Conservation (phyloP, 1,140 invertebrate genomes). For the Paramacrobiotus metropolitanus region DNA sequence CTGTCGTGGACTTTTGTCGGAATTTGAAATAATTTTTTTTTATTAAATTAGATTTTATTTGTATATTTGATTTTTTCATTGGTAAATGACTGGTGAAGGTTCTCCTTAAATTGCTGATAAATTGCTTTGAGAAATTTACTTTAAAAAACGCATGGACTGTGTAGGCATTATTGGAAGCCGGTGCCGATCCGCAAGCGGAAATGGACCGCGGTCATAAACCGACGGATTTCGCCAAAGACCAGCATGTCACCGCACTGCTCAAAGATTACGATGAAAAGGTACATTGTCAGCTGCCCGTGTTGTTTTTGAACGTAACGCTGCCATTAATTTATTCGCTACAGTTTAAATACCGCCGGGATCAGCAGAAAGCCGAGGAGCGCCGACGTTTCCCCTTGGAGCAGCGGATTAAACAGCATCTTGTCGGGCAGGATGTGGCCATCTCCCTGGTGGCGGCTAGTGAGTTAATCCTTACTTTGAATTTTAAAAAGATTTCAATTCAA, state of each 20-base stretch:
- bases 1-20: too few relatives aligned
- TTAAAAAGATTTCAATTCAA: too few relatives aligned
- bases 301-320: background rate
- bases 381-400: constrained; percentile 66
- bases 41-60: too few relatives aligned
- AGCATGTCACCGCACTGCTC: constrained; percentile 30
- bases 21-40: too few relatives aligned
- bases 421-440: constrained; percentile 70
- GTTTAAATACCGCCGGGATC: constrained; percentile 27
- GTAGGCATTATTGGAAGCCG: constrained; percentile 13
- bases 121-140: too few relatives aligned
- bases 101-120: too few relatives aligned
- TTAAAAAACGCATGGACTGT: too few relatives aligned
- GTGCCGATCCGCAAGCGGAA: constrained; percentile 30
- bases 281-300: constrained; percentile 9
- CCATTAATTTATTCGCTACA: constrained; percentile 15
- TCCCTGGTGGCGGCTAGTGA: constrained; percentile 38
- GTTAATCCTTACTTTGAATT: too few relatives aligned
- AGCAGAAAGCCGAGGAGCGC: constrained; percentile 50
- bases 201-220: constrained; percentile 53
- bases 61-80: too few relatives aligned
- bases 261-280: constrained; percentile 21
- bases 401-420: constrained; percentile 52
- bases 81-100: too few relatives aligned
- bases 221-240: constrained; percentile 43